Conservation (phyloP, 1,140 invertebrate genomes). For the Ooceraea biroi region DNA sequence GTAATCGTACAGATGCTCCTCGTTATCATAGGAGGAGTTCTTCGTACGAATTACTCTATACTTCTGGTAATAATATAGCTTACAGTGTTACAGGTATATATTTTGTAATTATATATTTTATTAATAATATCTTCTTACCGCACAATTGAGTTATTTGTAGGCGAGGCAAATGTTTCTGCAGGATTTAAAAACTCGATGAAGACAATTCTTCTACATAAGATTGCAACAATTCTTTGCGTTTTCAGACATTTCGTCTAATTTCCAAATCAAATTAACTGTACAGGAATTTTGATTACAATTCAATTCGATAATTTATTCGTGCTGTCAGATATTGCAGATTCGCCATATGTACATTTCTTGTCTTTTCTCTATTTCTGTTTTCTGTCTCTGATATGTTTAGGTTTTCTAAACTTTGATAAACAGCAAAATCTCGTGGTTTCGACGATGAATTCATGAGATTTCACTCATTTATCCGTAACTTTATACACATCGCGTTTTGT, state of each 20-base stretch:
- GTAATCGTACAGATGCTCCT: conserved; percentile 10
- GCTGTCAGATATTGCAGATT: too few species aligned
- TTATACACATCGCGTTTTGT: conserved; percentile 41
- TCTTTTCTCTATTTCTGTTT: neutral
- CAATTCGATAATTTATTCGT: neutral
- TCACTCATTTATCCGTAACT: conserved; percentile 52
- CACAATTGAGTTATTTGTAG: conserved; percentile 26
- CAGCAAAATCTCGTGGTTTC: neutral
- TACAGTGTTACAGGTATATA: neutral
- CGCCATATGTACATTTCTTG: too few species aligned
- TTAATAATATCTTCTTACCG: conserved; percentile 22
- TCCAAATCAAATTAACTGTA: neutral
- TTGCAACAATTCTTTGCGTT: neutral
- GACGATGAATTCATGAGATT: neutral
- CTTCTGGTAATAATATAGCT: too few species aligned
- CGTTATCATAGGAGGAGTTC: conserved; percentile 20
- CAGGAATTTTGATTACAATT: neutral
- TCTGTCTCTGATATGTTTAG: neutral
- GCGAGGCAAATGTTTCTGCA: neutral
- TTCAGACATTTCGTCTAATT: neutral
- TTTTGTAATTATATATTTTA: neutral
- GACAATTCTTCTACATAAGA: neutral
- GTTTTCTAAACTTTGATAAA: neutral
- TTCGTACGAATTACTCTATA: too few species aligned
- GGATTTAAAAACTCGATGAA: neutral